Evolutionary conservation across 1,140 invertebrate species (phyloP).

Genomic region (Antheraea mylitta): DNA sequence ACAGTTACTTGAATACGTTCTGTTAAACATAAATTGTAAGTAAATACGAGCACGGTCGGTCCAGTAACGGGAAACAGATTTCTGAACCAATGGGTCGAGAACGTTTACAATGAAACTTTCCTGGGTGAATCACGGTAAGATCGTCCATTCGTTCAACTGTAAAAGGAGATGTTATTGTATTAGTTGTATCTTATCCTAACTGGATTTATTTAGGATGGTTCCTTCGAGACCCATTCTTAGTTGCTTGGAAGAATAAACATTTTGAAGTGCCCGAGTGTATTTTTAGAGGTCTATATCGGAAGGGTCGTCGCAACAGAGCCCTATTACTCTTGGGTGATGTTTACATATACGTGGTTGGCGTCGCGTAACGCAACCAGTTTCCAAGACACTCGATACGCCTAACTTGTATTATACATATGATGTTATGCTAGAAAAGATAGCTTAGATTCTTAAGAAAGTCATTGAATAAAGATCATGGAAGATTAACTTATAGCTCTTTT

Average conservation of each 20-base stretch:
- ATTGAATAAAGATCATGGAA: no score
- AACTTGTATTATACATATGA: no score
- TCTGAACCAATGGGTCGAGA: conserved; percentile 51
- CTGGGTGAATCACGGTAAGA: conserved; percentile 36
- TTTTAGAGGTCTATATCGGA: neutral
- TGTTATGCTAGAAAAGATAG: no score
- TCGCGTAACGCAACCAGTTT: neutral
- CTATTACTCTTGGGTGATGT: neutral
- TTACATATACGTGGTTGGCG: neutral
- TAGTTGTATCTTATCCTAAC: conserved; percentile 33
- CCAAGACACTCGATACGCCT: neutral
- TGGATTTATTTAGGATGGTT: conserved; percentile 24
- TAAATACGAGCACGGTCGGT: conserved; percentile 22
- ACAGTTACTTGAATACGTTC: neutral
- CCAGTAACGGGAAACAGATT: conserved; percentile 42
- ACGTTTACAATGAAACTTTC: conserved; percentile 42
- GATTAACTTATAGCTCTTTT: no score
- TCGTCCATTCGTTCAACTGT: conserved; percentile 40
- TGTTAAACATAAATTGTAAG: conserved; percentile 21
- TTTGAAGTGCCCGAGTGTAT: conserved; percentile 1
- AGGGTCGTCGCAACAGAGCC: neutral
- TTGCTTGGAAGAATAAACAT: conserved; percentile 14
- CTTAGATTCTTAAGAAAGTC: no score
- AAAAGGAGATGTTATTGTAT: conserved; percentile 41
- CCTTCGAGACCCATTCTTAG: conserved; percentile 11